Evolutionary conservation across 2,888 invertebrate species (phyloP).

Genomic region (Eudasyphora cyanicolor): DNA sequence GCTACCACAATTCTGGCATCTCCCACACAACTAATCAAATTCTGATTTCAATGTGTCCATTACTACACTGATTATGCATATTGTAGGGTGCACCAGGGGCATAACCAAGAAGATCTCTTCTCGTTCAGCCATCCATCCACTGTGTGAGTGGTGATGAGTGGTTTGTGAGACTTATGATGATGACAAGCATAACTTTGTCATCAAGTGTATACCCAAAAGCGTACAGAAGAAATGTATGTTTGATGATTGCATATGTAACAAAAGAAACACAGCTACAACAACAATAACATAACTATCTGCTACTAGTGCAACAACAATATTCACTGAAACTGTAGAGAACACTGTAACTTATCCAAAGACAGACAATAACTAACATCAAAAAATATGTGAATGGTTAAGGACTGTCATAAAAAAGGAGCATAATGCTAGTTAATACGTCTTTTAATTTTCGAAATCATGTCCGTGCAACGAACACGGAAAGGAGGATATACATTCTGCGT

Average conservation of each 20-base stretch:
- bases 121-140: constrained; percentile 22
- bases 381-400: constrained; percentile 14
- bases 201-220: constrained; percentile 66
- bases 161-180: constrained; percentile 65
- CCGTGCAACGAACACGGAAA: too few species aligned
- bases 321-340: constrained; percentile 40
- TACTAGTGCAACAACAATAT: not conserved
- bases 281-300: constrained; percentile 24
- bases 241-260: constrained; percentile 59
- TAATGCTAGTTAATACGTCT: too few species aligned
- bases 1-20: too few species aligned
- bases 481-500: too few species aligned
- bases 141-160: constrained; percentile 56
- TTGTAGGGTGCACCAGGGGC: constrained; percentile 6
- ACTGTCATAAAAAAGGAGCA: too few species aligned
- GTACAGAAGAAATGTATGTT: constrained; percentile 58
- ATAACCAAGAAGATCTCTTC: constrained; percentile 4
- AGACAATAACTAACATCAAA: not conserved
- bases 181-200: constrained; percentile 66
- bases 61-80: constrained; percentile 31
- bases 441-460: too few species aligned
- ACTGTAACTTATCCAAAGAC: constrained; percentile 50
- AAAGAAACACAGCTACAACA: constrained; percentile 46
- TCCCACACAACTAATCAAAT: too few species aligned
- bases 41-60: not conserved